phyloP scores from a whole-genome alignment of 2,113 vertebrate genomes.

The Sinocyclocheilus anshuiensis region DNA sequence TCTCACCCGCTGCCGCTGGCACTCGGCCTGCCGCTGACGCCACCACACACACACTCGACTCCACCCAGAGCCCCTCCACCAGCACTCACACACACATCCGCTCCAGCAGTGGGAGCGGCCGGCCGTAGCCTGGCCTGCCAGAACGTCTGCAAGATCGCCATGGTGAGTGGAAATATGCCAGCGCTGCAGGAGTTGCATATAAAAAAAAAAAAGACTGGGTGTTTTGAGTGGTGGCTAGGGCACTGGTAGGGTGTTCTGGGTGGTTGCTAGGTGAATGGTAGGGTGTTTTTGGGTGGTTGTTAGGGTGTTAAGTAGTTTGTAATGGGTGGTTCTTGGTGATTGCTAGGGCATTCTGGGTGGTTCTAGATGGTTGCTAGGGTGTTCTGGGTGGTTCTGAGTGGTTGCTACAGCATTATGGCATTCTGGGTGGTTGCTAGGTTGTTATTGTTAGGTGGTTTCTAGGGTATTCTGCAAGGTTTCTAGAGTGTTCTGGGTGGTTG shows the following conservation, averaged over 20 bases:
- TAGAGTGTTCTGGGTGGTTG: too few species aligned
- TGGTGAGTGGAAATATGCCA: conserved; percentile 65
- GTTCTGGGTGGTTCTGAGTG: too few species aligned
- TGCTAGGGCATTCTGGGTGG: neutral
- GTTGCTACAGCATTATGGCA: too few species aligned
- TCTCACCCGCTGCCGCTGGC: conserved; percentile 54
- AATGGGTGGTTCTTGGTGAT: neutral
- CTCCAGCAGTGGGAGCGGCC: conserved; percentile 61
- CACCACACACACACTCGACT: conserved; percentile 58
- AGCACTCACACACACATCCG: conserved; percentile 43
- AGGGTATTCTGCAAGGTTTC: too few species aligned
- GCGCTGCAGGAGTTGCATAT: neutral
- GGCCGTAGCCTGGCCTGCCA: conserved; percentile 59
- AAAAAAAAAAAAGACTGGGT: neutral
- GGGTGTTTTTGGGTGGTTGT: neutral
- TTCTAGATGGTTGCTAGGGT: neutral
- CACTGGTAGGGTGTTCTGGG: too few species aligned
- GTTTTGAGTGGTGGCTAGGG: neutral
- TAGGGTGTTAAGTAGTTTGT: neutral
- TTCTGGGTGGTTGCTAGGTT: too few species aligned
- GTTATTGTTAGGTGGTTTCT: too few species aligned
- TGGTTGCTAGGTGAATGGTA: neutral
- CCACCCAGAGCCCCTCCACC: conserved; percentile 59
- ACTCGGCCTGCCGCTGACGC: conserved; percentile 45
- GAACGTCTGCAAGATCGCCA: conserved; percentile 71